Percentiles rank a stretch among this genome's conserved stretches.
Evolutionary conservation across 2,888 invertebrate genomes (phyloP).

Genomic region (Cynaeus angustus): DNA sequence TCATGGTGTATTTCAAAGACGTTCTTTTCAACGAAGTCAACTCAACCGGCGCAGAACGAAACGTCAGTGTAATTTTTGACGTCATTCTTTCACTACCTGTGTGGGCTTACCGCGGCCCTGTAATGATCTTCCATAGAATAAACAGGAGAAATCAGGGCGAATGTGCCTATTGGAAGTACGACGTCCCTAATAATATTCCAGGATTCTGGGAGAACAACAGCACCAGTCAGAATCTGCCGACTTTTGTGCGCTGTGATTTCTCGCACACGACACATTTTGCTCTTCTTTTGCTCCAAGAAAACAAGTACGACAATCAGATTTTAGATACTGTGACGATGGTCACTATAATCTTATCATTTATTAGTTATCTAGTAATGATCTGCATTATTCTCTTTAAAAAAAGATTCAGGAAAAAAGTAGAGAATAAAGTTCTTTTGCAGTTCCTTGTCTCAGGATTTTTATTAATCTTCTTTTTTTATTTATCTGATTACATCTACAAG

Average conservation of each 20-base stretch:
- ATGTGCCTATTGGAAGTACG: slow-evolving; percentile 74
- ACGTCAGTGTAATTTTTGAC: slow-evolving; percentile 22
- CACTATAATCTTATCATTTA: slow-evolving; percentile 67
- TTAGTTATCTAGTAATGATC: no score
- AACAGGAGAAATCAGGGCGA: neutral
- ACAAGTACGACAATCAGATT: slow-evolving; percentile 52
- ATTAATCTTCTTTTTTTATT: slow-evolving; percentile 64
- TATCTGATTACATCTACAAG: slow-evolving; percentile 54
- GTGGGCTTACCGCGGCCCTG: slow-evolving; percentile 3
- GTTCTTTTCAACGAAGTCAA: slow-evolving; percentile 7
- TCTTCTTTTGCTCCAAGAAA: slow-evolving; percentile 10
- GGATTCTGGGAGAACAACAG: slow-evolving; percentile 70
- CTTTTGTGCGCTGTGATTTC: slow-evolving; percentile 73
- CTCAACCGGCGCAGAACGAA: neutral
- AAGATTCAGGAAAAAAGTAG: no score
- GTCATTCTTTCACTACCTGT: neutral
- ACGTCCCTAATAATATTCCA: slow-evolving; percentile 51
- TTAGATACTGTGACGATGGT: slow-evolving; percentile 73
- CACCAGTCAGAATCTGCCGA: slow-evolving; percentile 29
- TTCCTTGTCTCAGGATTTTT: slow-evolving; percentile 74
- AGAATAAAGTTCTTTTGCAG: slow-evolving; percentile 25
- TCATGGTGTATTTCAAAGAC: slow-evolving; percentile 11
- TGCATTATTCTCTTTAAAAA: no score
- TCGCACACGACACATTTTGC: slow-evolving; percentile 77
- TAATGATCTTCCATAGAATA: slow-evolving; percentile 7